Percentiles rank a stretch among this genome's conserved stretches.
phyloP scores from a whole-genome alignment of 2,888 invertebrate genomes.

The Idaea biselata region DNA sequence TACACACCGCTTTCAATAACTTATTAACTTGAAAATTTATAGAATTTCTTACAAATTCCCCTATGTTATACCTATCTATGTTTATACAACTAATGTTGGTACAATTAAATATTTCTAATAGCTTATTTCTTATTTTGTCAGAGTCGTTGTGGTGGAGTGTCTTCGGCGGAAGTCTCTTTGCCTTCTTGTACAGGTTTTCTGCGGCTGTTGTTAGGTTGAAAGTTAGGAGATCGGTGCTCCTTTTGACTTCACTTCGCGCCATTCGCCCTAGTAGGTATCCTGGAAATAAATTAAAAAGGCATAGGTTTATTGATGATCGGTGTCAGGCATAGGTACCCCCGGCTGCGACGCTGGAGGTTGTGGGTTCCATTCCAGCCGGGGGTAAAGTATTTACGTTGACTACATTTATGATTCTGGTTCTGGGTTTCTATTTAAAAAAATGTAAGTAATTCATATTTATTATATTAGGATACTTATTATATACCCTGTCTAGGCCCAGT shows the following conservation, averaged over 20 bases:
- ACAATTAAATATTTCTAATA: conserved; percentile 60
- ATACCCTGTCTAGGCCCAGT: no score
- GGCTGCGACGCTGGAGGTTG: no score
- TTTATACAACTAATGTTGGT: conserved; percentile 39
- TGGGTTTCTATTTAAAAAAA: no score
- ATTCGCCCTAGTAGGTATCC: conserved; percentile 65
- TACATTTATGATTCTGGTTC: no score
- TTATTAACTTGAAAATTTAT: conserved; percentile 57
- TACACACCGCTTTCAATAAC: conserved; percentile 54
- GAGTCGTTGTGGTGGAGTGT: conserved; percentile 56
- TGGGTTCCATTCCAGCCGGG: no score
- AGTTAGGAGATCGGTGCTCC: conserved; percentile 51
- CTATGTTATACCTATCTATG: conserved; percentile 51
- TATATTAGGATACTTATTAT: no score
- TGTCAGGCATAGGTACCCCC: no score
- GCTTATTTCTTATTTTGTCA: conserved; percentile 49
- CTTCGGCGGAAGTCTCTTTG: conserved; percentile 60
- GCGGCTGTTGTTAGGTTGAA: conserved; percentile 55
- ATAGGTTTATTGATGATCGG: no score
- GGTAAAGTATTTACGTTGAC: conserved; percentile 22
- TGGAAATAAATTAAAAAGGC: conserved; percentile 38
- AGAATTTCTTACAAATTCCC: conserved; percentile 54
- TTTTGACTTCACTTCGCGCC: conserved; percentile 52
- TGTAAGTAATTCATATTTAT: no score
- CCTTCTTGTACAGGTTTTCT: conserved; percentile 58